Conservation (phyloP, 2,888 invertebrate species). For the Napeogenes sylphis region DNA sequence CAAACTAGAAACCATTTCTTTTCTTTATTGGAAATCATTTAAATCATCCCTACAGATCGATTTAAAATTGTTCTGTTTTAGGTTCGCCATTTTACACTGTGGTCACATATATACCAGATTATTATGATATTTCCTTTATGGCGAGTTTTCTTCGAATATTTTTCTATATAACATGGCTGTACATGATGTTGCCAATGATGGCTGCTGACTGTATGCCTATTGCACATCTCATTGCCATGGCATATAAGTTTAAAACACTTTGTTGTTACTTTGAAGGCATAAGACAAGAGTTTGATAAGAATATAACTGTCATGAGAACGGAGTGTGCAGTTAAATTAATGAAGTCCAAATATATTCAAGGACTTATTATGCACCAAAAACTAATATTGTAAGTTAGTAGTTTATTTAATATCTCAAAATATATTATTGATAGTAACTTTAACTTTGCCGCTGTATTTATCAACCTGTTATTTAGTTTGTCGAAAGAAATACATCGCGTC, state of each 20-base stretch:
- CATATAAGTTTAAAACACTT: constrained; percentile 60
- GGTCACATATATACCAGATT: constrained; percentile 61
- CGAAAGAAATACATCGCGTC: constrained; percentile 61
- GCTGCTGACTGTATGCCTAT: constrained; percentile 66
- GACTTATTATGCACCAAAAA: constrained; percentile 62
- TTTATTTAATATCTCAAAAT: background rate
- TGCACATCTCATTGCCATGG: constrained; percentile 55
- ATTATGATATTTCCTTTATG: constrained; percentile 48
- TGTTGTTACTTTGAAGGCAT: constrained; percentile 54
- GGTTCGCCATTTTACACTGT: constrained; percentile 66
- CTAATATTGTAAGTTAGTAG: constrained; percentile 51
- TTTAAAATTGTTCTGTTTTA: constrained; percentile 42
- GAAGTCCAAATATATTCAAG: constrained; percentile 51
- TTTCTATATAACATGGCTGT: constrained; percentile 63
- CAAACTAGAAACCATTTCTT: too few species aligned
- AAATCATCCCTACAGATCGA: constrained; percentile 39
- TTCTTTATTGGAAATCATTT: background rate
- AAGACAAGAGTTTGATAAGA: constrained; percentile 45
- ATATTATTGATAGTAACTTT: background rate
- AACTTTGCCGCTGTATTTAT: constrained; percentile 9
- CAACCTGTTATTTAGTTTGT: constrained; percentile 49
- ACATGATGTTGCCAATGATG: constrained; percentile 72
- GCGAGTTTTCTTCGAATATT: constrained; percentile 55
- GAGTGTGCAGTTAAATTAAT: constrained; percentile 45
- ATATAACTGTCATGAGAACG: constrained; percentile 41